Evolutionary conservation across 2,888 invertebrate genomes (phyloP).

Genomic region (Aspidapion aeneum): DNA sequence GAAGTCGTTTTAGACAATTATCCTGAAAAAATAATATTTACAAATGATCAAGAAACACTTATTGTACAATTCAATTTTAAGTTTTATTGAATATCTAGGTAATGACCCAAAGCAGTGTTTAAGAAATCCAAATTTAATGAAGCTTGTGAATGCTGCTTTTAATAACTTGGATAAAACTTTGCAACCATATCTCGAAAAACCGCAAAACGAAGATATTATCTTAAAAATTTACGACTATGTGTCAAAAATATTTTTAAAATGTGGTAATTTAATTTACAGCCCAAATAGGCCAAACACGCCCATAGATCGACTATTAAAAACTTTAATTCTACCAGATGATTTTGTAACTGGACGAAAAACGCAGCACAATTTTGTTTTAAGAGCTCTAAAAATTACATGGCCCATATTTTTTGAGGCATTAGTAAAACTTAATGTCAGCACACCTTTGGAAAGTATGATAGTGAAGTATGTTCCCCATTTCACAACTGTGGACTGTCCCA

Average conservation of each 20-base stretch:
- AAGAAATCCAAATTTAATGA: conserved; percentile 24
- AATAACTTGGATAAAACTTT: conserved; percentile 38
- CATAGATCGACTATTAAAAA: conserved; percentile 45
- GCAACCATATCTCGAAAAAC: conserved; percentile 32
- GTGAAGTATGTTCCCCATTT: conserved; percentile 43
- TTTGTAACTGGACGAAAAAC: conserved; percentile 49
- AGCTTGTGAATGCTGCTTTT: conserved; percentile 41
- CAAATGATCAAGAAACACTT: conserved; percentile 34
- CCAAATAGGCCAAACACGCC: conserved; percentile 42
- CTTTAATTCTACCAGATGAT: conserved; percentile 51
- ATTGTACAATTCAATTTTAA: conserved; percentile 38
- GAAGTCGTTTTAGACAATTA: conserved; percentile 33
- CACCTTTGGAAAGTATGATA: conserved; percentile 48
- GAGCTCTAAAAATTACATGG: conserved; percentile 52
- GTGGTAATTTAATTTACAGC: conserved; percentile 40
- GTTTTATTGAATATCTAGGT: conserved; percentile 38
- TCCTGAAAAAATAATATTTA: conserved; percentile 30
- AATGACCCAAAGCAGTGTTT: conserved; percentile 23
- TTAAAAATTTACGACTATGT: conserved; percentile 40
- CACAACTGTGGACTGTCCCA: conserved; percentile 37
- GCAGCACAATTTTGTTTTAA: conserved; percentile 45
- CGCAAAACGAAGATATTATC: conserved; percentile 36
- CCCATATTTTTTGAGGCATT: conserved; percentile 53
- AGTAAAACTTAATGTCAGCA: conserved; percentile 47
- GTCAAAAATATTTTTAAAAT: conserved; percentile 38